phyloP scores from a whole-genome alignment of 2,797 vertebrate species.

The Pipistrellus nathusii region DNA sequence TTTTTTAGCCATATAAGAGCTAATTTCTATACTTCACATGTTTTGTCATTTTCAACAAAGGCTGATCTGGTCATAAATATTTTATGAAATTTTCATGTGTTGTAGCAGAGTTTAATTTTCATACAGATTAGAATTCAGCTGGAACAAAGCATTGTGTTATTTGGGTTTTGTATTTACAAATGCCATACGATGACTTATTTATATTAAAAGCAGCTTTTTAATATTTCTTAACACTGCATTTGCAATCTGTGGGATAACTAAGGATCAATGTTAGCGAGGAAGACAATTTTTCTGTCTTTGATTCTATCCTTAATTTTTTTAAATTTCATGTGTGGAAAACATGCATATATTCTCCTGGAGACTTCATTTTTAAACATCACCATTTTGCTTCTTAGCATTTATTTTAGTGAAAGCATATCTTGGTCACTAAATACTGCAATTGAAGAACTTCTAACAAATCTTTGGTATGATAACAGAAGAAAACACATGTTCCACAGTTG shows the following conservation, averaged over 20 bases:
- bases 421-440: neutral
- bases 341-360: neutral
- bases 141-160: conserved; percentile 49
- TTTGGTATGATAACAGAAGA: neutral
- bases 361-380: neutral
- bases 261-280: neutral
- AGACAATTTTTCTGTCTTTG: neutral
- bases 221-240: neutral
- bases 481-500: neutral
- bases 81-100: conserved; percentile 70
- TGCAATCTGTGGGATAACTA: neutral
- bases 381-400: neutral
- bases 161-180: conserved; percentile 60
- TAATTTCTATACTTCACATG: conserved; percentile 65
- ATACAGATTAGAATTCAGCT: conserved; percentile 69
- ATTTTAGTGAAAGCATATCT: neutral
- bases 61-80: conserved; percentile 72
- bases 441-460: neutral
- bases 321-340: neutral
- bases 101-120: conserved; percentile 69
- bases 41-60: conserved; percentile 59
- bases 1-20: neutral
- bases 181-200: neutral
- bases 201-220: conserved; percentile 22
- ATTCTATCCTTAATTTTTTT: neutral